Conservation (phyloP, 2,797 vertebrate species). For the Glyptemys insculpta region DNA sequence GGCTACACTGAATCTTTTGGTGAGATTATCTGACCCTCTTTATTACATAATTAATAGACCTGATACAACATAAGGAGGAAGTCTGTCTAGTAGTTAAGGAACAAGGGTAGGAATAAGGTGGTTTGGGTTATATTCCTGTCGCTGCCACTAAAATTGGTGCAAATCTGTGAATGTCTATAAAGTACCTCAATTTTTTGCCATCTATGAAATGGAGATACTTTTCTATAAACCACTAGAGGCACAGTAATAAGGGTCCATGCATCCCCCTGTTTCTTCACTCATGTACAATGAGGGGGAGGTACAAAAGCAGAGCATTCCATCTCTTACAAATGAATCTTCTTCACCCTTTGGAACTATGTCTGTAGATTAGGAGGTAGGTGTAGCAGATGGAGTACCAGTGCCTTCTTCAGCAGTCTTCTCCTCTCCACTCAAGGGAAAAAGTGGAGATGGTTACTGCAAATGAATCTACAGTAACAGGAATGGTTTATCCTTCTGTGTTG, state of each 20-base stretch:
- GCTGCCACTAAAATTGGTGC: not conserved
- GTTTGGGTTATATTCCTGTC: not conserved
- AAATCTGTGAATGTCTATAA: not conserved
- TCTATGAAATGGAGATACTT: not conserved
- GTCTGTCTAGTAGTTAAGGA: not conserved
- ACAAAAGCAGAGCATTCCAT: not conserved
- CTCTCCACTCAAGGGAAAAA: accelerated
- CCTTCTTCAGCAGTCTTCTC: not conserved
- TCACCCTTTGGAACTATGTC: not conserved
- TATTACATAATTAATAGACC: not conserved
- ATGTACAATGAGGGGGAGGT: accelerated
- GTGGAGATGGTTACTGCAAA: not conserved
- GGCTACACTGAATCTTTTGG: not conserved
- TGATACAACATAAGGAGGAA: not conserved
- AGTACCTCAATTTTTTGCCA: not conserved
- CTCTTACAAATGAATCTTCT: not conserved
- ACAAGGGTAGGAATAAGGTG: accelerated
- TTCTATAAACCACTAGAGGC: not conserved
- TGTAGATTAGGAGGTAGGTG: not conserved
- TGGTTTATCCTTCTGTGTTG: not conserved
- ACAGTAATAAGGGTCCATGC: not conserved
- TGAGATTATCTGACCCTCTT: not conserved
- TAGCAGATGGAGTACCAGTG: not conserved
- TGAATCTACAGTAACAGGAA: not conserved
- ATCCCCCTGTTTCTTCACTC: accelerated